Evolutionary conservation across 1,140 invertebrate genomes (phyloP), one percentile per base, ranked within the genome.

Genomic region (Conopomorpha cramerella): DNA sequence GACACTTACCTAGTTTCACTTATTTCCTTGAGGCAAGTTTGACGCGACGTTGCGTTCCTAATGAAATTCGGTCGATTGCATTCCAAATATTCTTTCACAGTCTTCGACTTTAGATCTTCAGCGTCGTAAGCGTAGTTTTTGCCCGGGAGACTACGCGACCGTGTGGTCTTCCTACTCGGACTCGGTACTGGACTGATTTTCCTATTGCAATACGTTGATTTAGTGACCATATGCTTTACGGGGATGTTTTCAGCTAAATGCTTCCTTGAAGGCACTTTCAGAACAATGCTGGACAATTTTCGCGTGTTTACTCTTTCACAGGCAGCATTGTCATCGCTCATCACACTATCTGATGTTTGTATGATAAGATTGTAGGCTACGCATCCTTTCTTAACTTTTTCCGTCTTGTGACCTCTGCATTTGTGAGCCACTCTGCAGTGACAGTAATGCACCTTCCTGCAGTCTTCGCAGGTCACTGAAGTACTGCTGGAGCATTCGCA

Each of bases 321-420:
- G n/a, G n/a, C n/a, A n/a, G n/a, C n/a, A n/a, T n/a, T n/a, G 30
- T 64, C 54, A 33, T 74, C 65, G 39, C 71, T 62, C 3, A 62
- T 37, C 36, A 77, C 32, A 39, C 77, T 77, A 31, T 79, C 74
- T 6, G 72, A 73, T 3, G 66, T 67, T 44, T 78, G 65, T 27
- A 79, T 46, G 29, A 78, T 67, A 16, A 79, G 46, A 39, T 79
- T 74, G 38, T 79, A 79, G 14, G 74, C 77, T 0, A 79, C 42
- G 30, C 67, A 60, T 49, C 71, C 76, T 34, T 62, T 68, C 25
- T 60, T 59, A 4, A 36, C n/a, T 25, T 65, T 71, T 10, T 71
- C 65, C 8, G 36, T 34, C 38, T 50, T 67, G 18, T 63, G 51
- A n/a, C 19, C 43, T 46, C 51, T 64, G 36, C 68, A 72, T 49